Conservation (phyloP, 2,113 vertebrate species). For the Nothobranchius kuhntae region DNA sequence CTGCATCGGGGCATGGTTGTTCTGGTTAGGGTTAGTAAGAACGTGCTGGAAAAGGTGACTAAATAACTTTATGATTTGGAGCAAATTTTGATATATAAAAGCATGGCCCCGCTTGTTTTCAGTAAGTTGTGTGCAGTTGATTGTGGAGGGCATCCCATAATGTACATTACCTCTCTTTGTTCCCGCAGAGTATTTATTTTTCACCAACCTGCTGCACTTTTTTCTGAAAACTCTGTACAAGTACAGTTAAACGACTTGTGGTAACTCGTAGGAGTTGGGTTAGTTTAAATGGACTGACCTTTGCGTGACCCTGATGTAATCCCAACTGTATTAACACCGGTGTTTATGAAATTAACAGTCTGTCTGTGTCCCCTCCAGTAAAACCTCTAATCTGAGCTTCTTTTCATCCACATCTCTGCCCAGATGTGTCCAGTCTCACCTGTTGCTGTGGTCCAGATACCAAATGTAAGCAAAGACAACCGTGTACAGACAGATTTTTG, state of each 20-base stretch:
- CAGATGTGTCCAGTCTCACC: slow-evolving; percentile 63
- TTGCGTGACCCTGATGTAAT: slow-evolving; percentile 5
- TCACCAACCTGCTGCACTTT: slow-evolving; percentile 49
- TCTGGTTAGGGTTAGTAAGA: too few relatives aligned
- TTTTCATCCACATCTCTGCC: slow-evolving; percentile 63
- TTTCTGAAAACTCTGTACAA: slow-evolving; percentile 30
- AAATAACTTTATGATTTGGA: too few relatives aligned
- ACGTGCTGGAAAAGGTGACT: too few relatives aligned
- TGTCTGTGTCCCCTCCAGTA: slow-evolving; percentile 33
- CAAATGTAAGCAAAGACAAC: slow-evolving; percentile 76
- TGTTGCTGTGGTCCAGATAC: slow-evolving; percentile 65
- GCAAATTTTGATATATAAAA: too few relatives aligned
- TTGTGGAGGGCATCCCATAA: too few relatives aligned
- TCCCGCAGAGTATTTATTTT: slow-evolving; percentile 20
- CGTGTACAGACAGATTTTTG: slow-evolving; percentile 79
- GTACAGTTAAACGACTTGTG: slow-evolving; percentile 48
- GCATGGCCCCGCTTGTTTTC: too few relatives aligned
- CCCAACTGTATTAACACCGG: slow-evolving; percentile 12
- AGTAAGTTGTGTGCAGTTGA: too few relatives aligned
- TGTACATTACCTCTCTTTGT: too few relatives aligned
- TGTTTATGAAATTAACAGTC: slow-evolving; percentile 18
- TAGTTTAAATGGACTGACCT: not conserved
- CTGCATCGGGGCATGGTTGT: too few relatives aligned
- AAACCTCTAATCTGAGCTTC: slow-evolving; percentile 56
- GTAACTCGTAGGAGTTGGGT: slow-evolving; percentile 4